Percentiles rank a stretch among this genome's conserved stretches.
Conservation (phyloP, 1,140 invertebrate species). For the Anastatus disparis region DNA sequence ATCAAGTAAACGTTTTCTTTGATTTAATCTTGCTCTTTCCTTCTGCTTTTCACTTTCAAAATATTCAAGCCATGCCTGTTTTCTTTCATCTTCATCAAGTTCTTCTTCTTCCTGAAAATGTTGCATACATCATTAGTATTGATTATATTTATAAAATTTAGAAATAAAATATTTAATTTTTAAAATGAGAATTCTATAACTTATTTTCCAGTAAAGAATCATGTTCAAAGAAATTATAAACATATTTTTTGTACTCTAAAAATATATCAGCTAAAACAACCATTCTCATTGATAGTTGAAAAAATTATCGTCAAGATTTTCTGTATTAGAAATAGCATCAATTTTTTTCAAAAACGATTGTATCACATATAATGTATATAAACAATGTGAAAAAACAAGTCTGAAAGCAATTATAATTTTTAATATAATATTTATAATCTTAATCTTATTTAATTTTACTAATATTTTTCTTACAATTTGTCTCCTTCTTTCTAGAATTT, state of each 20-base stretch:
- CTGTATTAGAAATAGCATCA: too few species aligned
- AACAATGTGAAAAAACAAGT: slow-evolving; percentile 91
- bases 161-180: neutral
- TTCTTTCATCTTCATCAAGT: slow-evolving; percentile 88
- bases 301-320: too few species aligned
- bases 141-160: too few species aligned
- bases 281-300: too few species aligned
- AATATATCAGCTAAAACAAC: slow-evolving; percentile 86
- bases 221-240: slow-evolving; percentile 88
- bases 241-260: slow-evolving; percentile 73
- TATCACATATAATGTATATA: slow-evolving; percentile 90
- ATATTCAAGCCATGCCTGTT: slow-evolving; percentile 92
- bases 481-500: slow-evolving; percentile 90
- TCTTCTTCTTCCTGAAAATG: slow-evolving; percentile 76
- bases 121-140: too few species aligned
- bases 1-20: neutral
- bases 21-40: slow-evolving; percentile 70
- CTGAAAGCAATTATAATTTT: slow-evolving; percentile 71
- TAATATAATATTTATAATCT: too few species aligned
- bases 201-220: slow-evolving; percentile 93
- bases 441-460: too few species aligned
- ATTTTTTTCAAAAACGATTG: slow-evolving; percentile 85
- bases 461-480: slow-evolving; percentile 78
- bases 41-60: too few species aligned
- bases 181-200: slow-evolving; percentile 46